Percentiles rank a stretch among this genome's conserved stretches.
These are phyloP conservation scores for Euwallacea similis DNA, from an alignment of 1,140 invertebrate species.

Conservation along the genomic window DNA sequence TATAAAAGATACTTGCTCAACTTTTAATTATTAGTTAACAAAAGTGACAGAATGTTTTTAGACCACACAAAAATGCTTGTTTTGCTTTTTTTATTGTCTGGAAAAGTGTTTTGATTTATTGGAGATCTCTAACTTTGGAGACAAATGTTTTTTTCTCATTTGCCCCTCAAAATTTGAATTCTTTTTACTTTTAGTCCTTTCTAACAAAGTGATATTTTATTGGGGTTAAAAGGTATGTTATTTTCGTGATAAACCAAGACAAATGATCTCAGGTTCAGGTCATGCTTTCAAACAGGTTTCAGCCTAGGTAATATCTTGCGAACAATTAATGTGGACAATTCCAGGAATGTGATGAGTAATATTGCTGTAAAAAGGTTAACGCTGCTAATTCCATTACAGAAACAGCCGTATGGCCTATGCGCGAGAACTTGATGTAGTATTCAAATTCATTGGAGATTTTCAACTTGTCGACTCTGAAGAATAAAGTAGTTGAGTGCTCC, in stretches of 20 bases:
- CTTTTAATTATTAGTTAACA: slow-evolving; percentile 24
- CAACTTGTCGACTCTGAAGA: slow-evolving; percentile 52
- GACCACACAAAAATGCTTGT: slow-evolving; percentile 17
- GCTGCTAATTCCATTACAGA: slow-evolving; percentile 24
- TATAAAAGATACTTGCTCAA: slow-evolving; percentile 19
- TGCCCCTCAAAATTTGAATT: slow-evolving; percentile 16
- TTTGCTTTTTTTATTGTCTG: slow-evolving; percentile 13
- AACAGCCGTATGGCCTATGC: slow-evolving; percentile 33
- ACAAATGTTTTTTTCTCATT: slow-evolving; percentile 1
- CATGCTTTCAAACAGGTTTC: slow-evolving; percentile 1
- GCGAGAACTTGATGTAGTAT: slow-evolving; percentile 47
- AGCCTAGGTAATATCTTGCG: neutral
- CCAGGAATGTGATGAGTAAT: too few relatives aligned
- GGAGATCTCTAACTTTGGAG: slow-evolving; percentile 8
- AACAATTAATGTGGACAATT: neutral
- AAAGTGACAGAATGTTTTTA: slow-evolving; percentile 19
- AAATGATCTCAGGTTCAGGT: slow-evolving; percentile 9
- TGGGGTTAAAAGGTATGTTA: neutral
- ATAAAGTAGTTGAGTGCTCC: slow-evolving; percentile 49
- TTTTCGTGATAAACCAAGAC: slow-evolving; percentile 3
- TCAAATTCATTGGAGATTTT: slow-evolving; percentile 55
- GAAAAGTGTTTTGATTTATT: slow-evolving; percentile 26
- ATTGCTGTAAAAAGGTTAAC: slow-evolving; percentile 9
- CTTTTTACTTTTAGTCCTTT: slow-evolving; percentile 2
- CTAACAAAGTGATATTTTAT: slow-evolving; percentile 14